phyloP scores from a whole-genome alignment of 1,140 invertebrate genomes.

The Sweltsa coloradensis region DNA sequence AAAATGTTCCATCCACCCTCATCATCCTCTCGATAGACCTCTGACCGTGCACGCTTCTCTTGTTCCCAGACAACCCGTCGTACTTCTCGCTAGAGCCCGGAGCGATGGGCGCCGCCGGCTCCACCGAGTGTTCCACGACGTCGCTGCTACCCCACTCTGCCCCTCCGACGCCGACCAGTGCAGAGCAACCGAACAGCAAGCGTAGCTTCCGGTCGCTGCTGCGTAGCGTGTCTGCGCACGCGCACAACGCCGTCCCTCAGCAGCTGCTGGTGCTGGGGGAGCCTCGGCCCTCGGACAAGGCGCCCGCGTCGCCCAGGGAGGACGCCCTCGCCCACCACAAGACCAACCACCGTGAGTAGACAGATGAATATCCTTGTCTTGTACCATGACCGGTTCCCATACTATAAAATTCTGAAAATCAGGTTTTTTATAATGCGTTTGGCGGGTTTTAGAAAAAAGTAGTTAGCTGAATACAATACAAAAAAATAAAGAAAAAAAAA shows the following conservation, averaged over 20 bases:
- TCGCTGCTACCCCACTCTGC: conserved; percentile 15
- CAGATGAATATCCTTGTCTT: too few species aligned
- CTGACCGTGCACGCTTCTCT: too few species aligned
- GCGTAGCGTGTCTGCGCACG: conserved; percentile 38
- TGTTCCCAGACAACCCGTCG: conserved; percentile 44
- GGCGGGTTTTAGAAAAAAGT: too few species aligned
- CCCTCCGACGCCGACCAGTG: conserved; percentile 22
- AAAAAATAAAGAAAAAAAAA: too few species aligned
- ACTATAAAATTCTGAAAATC: too few species aligned
- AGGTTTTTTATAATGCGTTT: too few species aligned
- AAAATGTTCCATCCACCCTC: background rate
- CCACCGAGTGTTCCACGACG: conserved; percentile 12
- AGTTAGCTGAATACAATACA: too few species aligned
- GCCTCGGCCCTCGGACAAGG: conserved; percentile 40
- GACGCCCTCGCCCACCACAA: conserved; percentile 22
- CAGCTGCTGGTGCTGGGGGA: conserved; percentile 39
- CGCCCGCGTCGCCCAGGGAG: conserved; percentile 34
- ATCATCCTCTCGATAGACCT: background rate
- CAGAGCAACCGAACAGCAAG: conserved; percentile 1
- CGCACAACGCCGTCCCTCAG: conserved; percentile 34
- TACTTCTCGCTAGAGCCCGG: conserved; percentile 38
- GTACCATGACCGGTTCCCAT: too few species aligned
- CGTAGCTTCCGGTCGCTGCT: conserved; percentile 31
- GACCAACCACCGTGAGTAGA: too few species aligned
- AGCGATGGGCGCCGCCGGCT: conserved; percentile 15